Evolutionary conservation across 2,113 vertebrate species (phyloP).

Genomic region (Poicephalus meyeri): DNA sequence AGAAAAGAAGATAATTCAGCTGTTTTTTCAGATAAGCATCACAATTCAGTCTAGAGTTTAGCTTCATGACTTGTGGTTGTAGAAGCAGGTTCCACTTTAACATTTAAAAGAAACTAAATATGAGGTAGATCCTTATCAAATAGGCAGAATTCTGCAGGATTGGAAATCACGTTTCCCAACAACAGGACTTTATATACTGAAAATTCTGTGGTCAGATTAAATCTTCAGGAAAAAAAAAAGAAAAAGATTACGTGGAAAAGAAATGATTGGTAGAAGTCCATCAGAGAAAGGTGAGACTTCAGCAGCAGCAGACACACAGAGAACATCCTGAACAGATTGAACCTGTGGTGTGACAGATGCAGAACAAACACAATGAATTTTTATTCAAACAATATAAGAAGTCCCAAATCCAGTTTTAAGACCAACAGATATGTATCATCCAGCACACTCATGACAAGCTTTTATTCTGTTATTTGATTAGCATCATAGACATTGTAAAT

Average conservation of each 20-base stretch:
- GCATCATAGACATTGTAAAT: background rate
- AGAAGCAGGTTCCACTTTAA: background rate
- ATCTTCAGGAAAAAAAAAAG: background rate
- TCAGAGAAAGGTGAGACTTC: background rate
- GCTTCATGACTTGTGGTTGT: background rate
- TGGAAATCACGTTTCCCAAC: background rate
- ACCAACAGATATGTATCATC: background rate
- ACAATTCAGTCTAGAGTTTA: background rate
- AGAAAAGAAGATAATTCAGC: background rate
- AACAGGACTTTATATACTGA: background rate
- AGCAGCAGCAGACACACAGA: background rate
- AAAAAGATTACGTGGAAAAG: background rate
- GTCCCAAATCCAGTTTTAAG: background rate
- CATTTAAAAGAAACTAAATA: background rate
- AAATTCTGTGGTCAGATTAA: background rate
- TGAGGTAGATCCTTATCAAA: background rate
- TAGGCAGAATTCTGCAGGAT: background rate
- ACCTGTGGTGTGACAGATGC: accelerated
- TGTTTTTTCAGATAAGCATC: background rate
- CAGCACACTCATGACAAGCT: background rate
- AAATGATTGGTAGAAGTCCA: background rate
- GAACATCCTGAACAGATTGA: background rate
- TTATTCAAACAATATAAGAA: background rate
- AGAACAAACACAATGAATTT: background rate
- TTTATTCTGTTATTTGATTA: background rate